phyloP scores from a whole-genome alignment of 2,888 invertebrate genomes.

The Parnassius mnemosyne region DNA sequence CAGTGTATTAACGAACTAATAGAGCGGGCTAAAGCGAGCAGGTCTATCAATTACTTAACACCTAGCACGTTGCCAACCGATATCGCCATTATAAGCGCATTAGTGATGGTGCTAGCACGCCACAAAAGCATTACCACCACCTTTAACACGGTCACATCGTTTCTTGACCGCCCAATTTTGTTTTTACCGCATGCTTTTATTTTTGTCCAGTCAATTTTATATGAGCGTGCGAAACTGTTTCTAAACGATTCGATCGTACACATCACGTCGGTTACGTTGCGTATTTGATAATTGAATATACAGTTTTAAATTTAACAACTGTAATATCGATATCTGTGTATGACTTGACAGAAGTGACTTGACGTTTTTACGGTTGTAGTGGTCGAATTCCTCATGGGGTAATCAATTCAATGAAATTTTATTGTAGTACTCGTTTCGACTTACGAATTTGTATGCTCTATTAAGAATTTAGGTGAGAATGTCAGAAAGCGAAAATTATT shows the following conservation, averaged over 20 bases:
- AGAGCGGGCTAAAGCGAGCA: conserved; percentile 57
- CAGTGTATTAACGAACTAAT: conserved; percentile 57
- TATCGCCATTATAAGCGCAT: conserved; percentile 74
- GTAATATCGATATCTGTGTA: conserved; percentile 36
- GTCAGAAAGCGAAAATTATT: not conserved
- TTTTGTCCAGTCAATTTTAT: conserved; percentile 51
- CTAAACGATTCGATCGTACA: conserved; percentile 34
- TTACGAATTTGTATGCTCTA: conserved; percentile 1
- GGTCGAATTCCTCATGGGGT: conserved; percentile 2
- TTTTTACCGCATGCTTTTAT: conserved; percentile 57
- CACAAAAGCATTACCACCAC: conserved; percentile 67
- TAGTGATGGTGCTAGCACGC: conserved; percentile 72
- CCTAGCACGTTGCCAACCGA: conserved; percentile 59
- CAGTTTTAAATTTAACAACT: conserved; percentile 40
- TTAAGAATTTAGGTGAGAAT: conserved; percentile 2
- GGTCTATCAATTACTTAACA: conserved; percentile 75
- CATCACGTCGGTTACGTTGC: conserved; percentile 25
- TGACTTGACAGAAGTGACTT: conserved; percentile 31
- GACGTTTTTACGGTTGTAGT: conserved; percentile 17
- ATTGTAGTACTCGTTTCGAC: not conserved
- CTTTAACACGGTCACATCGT: conserved; percentile 76
- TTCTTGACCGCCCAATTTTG: conserved; percentile 69
- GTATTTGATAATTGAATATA: conserved; percentile 43
- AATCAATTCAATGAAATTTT: conserved; percentile 9
- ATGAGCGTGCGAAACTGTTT: conserved; percentile 61